These are phyloP conservation scores for Cynopterus brachyotis DNA, from an alignment of 2,113 vertebrate genomes.

Conservation along the genomic window DNA sequence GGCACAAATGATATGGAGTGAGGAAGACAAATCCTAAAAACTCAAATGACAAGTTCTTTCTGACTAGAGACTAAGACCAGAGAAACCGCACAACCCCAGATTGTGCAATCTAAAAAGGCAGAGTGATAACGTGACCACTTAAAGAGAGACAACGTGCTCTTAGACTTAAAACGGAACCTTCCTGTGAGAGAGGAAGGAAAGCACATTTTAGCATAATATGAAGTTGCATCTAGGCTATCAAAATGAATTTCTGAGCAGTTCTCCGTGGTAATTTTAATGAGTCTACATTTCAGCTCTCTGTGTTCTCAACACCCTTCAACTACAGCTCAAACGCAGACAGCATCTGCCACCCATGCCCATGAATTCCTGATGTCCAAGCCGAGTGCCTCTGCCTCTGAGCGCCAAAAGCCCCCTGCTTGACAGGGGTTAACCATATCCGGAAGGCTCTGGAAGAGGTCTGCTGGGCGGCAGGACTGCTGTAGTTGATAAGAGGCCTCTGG, in stretches of 20 bases:
- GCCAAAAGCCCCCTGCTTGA: background rate
- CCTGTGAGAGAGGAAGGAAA: background rate
- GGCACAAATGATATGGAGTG: background rate
- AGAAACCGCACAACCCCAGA: background rate
- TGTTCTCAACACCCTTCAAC: background rate
- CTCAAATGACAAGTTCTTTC: background rate
- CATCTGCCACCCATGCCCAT: background rate
- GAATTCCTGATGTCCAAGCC: background rate
- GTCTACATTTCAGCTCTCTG: background rate
- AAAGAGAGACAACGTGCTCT: background rate
- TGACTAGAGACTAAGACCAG: background rate
- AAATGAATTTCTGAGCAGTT: background rate
- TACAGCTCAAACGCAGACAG: background rate
- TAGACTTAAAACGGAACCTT: background rate
- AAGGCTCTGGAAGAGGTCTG: constrained; percentile 63
- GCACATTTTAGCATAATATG: background rate
- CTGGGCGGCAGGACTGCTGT: background rate
- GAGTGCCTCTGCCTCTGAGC: background rate
- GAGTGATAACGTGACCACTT: background rate
- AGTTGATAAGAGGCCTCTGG: constrained; percentile 54
- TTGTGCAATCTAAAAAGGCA: background rate
- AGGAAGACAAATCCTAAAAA: constrained; percentile 30
- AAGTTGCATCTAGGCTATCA: background rate
- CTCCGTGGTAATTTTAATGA: background rate
- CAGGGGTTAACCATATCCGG: constrained; percentile 62